Evolutionary conservation across 2,113 vertebrate species (phyloP), one percentile per base, ranked within the genome.

Genomic region (Engystomops pustulosus): DNA sequence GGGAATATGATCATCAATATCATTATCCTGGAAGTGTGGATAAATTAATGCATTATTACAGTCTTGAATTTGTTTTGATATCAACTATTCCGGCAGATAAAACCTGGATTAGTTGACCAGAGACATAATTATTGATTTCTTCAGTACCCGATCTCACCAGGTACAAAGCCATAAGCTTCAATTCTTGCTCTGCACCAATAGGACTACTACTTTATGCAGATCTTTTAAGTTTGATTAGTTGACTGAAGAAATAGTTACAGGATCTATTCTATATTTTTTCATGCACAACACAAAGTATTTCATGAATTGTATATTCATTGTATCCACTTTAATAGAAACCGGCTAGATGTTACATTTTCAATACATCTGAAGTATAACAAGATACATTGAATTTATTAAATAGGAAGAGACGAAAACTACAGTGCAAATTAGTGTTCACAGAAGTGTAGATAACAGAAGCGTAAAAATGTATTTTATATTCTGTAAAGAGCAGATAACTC

Each of bases 401-500:
- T 53, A 70, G 7, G 32, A 6, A 51, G 20, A n/a, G 38, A 25
- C 7, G 30, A 38, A 36, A 81, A 20, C 79, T 55, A 55, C 32
- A 49, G 12, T 38, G 20, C 47, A 81, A 55, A 81, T 81, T 34
- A 81, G 14, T 71, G 47, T 30, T 55, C 67, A 38, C 14, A 71
- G 30, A 45, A 38, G 67, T 70, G 67, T 36, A 41, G 49, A 81
- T 70, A 81, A 53, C 45, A 25, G 67, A 81, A 25, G 44, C 65
- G 34, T 81, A 55, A 81, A 81, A 53, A 30, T 25, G 32, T 27
- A 71, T 58, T 53, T 70, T 81, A 71, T 71, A 81, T 71, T 71
- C 67, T 71, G 65, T 27, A 70, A 55, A 27, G 79, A 70, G 69
- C 11, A 23, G 65, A 53, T 70, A 70, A 71, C 79, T 49, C n/a